These are phyloP conservation scores for Melanchra persicariae DNA, from an alignment of 2,888 invertebrate species.

Conservation along the genomic window DNA sequence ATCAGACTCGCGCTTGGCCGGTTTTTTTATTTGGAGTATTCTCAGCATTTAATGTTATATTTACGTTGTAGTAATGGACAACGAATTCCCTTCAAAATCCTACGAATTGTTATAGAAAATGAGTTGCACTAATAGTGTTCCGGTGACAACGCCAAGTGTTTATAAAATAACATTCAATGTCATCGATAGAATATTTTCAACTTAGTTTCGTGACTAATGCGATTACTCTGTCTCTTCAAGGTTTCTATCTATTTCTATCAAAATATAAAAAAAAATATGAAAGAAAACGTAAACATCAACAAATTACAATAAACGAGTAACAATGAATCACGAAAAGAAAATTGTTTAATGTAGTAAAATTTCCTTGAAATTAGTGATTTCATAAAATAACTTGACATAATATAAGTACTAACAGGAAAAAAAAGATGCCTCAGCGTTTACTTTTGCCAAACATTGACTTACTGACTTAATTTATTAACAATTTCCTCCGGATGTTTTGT, in stretches of 20 bases:
- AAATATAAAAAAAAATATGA: no score
- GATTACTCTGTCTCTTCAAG: neutral
- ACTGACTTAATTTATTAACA: constrained; percentile 21
- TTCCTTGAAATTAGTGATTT: neutral
- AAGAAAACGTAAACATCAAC: neutral
- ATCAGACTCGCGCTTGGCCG: no score
- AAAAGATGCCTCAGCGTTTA: constrained; percentile 1
- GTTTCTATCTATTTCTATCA: neutral
- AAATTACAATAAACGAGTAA: neutral
- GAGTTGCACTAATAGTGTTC: neutral
- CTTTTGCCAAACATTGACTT: constrained; percentile 22
- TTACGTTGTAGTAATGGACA: no score
- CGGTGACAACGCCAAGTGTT: neutral
- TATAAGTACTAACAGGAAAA: neutral
- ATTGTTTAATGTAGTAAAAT: neutral
- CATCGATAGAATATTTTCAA: neutral
- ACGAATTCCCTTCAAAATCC: neutral
- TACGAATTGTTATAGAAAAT: neutral
- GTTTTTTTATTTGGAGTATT: no score
- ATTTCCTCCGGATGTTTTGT: constrained; percentile 59
- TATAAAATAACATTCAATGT: neutral
- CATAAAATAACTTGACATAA: neutral
- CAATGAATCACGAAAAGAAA: constrained; percentile 11
- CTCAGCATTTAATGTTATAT: no score
- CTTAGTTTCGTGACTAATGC: neutral